phyloP scores from a whole-genome alignment of 53 echinoderm and acorn worm species.

The Luidia sarsii region DNA sequence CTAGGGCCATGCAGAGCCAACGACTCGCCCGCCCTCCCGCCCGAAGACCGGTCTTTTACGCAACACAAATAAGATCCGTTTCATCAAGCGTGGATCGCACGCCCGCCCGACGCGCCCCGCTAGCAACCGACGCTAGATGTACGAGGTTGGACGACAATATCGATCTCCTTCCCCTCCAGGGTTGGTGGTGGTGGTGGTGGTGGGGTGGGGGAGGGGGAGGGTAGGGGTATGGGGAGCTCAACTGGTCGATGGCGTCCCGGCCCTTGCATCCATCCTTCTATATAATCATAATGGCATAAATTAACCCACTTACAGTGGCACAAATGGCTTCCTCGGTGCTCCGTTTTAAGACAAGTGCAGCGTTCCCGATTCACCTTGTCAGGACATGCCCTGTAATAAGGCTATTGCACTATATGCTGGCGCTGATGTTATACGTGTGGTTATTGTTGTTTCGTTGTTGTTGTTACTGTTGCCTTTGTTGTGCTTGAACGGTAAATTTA shows the following conservation, averaged over 20 bases:
- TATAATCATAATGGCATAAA: conserved; percentile 55
- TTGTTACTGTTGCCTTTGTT: too few relatives aligned
- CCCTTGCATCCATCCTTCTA: conserved; percentile 17
- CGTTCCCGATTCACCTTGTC: too few relatives aligned
- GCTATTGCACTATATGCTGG: too few relatives aligned
- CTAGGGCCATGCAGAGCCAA: background rate
- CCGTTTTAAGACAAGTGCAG: too few relatives aligned
- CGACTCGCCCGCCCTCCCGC: background rate
- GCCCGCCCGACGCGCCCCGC: background rate
- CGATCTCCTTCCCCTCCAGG: conserved; percentile 20
- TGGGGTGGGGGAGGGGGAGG: too few relatives aligned
- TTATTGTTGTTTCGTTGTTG: too few relatives aligned
- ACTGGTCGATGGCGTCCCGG: conserved; percentile 39
- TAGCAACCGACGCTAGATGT: too few relatives aligned
- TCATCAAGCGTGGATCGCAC: conserved; percentile 36
- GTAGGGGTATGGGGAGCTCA: conserved; percentile 2
- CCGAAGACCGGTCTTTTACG: conserved; percentile 48
- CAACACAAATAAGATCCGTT: conserved; percentile 56
- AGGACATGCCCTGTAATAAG: too few relatives aligned
- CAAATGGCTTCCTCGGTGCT: background rate
- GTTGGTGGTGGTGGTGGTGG: too few relatives aligned
- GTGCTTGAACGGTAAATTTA: too few relatives aligned
- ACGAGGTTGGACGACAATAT: conserved; percentile 49
- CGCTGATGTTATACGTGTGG: too few relatives aligned
- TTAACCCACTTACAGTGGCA: conserved; percentile 36